Base-by-base conservation (phyloP, 2,888 invertebrate species). In the Caradrina kadenii region DNA sequence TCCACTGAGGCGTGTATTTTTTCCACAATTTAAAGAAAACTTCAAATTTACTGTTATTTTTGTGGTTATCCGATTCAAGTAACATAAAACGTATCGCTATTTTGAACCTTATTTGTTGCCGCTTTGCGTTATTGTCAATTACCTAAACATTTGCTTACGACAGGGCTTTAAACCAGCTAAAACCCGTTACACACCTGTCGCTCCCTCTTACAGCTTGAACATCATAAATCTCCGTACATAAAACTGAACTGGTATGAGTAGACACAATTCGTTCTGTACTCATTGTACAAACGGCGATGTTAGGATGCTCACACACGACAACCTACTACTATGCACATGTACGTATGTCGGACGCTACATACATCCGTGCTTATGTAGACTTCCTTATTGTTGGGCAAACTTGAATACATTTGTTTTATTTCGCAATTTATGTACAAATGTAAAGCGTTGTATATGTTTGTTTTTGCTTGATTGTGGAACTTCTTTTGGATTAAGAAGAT, bases 281-380 rank as follows among this genome's bases (percentile, higher is more conserved):
- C 87, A 89, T 89, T 87, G 89, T 86, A 84, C 84, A 88, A 86
- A 80, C 83, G 81, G 84, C 84, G 84, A 86, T 85, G 84, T 81
- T 80, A 83, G 83, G 83, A 74, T 19, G 77, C 80, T 74, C 76
- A 67, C 86, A 80, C 73, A 79, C 77, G 73, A 75, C 73, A 68
- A 69, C 62, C 53, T 69, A 79, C 73, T 78, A 73, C 79, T 62
- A 63, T 58, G 68, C 73, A 60, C 49, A 63, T 56, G 65, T 78
- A 69, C 64, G 56, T 75, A 73, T 76, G 68, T 82, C 54, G 69
- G 63, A 56, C 60, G 65, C 45, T 59, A 73, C 67, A 66, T 70
- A 79, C 71, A 58, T 73, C 56, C 56, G 54, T 55, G 64, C 75
- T 56, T 77, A 73, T 84, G 75, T 65, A 69, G 68, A 56, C 71